Percentiles rank a stretch among this genome's conserved stretches.
These are phyloP conservation scores for Pelobates cultripes DNA, from an alignment of 2,797 vertebrate species.

Conservation along the genomic window DNA sequence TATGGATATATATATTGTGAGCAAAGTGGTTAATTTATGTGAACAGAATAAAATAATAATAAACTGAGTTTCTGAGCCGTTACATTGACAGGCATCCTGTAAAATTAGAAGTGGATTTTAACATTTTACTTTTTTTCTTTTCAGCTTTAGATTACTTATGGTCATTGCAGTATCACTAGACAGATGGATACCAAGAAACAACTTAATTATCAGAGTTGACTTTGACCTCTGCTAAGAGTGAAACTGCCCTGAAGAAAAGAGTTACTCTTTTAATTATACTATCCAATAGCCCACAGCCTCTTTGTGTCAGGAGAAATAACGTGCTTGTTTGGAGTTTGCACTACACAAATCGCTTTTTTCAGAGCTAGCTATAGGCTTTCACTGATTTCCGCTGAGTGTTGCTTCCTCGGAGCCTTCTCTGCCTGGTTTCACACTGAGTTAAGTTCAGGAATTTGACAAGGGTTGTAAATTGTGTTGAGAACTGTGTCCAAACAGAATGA, in stretches of 20 bases:
- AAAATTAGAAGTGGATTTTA: not conserved
- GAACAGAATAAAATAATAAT: too few species aligned
- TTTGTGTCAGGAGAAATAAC: slow-evolving; percentile 34
- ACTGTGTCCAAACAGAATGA: slow-evolving; percentile 6
- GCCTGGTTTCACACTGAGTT: slow-evolving; percentile 28
- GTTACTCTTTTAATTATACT: slow-evolving; percentile 41
- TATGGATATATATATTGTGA: too few species aligned
- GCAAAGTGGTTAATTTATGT: too few species aligned
- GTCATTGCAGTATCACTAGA: slow-evolving; percentile 3
- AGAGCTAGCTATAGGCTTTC: slow-evolving; percentile 1
- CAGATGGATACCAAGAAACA: slow-evolving; percentile 14
- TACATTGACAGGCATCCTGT: not conserved
- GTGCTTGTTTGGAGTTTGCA: not conserved
- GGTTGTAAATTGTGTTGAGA: slow-evolving; percentile 6
- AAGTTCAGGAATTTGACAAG: slow-evolving; percentile 16
- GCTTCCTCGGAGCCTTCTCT: slow-evolving; percentile 25
- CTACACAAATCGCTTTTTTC: not conserved
- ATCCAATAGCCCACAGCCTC: slow-evolving; percentile 15
- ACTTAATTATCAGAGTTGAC: slow-evolving; percentile 31
- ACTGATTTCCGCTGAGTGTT: not conserved
- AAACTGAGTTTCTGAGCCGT: not conserved
- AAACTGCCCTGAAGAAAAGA: slow-evolving; percentile 10
- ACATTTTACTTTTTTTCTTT: not conserved
- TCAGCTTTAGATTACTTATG: not conserved
- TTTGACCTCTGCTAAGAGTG: slow-evolving; percentile 32